Evolutionary conservation across 2,113 vertebrate species (phyloP).

Genomic region (western clawed frog (Xenopus tropicalis)): UCB_Xtro_10.0 CM004451.2:90186001-90186500

Average conservation of each 20-base stretch:
- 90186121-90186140: no score
- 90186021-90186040: slow-evolving; percentile 39
- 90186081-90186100: neutral
- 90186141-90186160: neutral
- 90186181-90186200: slow-evolving; percentile 43
- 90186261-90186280: slow-evolving; percentile 2
- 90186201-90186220: slow-evolving; percentile 6
- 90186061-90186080: neutral
- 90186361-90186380: no score
- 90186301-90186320: slow-evolving; percentile 50
- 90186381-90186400: no score
- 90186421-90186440: no score
- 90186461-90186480: no score
- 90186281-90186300: neutral
- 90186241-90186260: neutral
- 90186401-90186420: no score
- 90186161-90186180: neutral
- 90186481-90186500: no score
- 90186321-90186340: slow-evolving; percentile 13
- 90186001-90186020: no score
- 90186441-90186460: no score
- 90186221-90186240: slow-evolving; percentile 42
- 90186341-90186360: no score
- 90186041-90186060: slow-evolving; percentile 2
- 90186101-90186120: neutral